Base-by-base conservation (phyloP, 2,113 vertebrate species). In the Thymallus thymallus region DNA sequence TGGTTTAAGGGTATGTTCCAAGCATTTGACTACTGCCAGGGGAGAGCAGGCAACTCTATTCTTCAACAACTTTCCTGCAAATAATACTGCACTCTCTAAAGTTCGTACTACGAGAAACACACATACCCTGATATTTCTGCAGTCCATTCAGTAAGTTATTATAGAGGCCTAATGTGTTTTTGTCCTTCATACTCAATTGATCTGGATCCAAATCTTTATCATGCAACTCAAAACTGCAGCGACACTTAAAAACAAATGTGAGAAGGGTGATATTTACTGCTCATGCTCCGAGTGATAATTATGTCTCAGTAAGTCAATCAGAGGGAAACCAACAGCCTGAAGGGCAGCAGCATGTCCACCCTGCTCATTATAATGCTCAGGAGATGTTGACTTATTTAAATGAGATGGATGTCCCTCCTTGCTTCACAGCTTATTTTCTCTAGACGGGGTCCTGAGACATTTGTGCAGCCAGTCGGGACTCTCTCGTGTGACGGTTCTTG, bases 351-450 rank as follows among this genome's bases (percentile, higher is more conserved):
- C 1, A 60, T 61, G 73, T 79, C 76, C 76, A 13, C 70, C 72
- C 71, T 78, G 63, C 18, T 4, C 69, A 74, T 80, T 69, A 32
- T 77, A 82, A 77, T 74, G 70, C 71, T 75, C 71, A 29, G 35
- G 35, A 41, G 81, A 72, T 77, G 72, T 72, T 77, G 85, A 80
- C 74, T 88, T 74, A 83, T 90, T 89, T 79, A 88, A 84, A 87
- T 85, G 75, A 84, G 80, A 86, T 72, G 41, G 77, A 77, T 82
- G 68, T 68, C 77, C 45, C 62, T 75, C 71, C 35, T 63, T 72
- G 78, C 66, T 68, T 12, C 24, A 29, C 23, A n/a, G 9, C 35
- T 41, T 41, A 41, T 41, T 12, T 41, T 41, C 35, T 41, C 35
- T 9, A 41, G 35, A 10, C 9, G 69, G 58, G 22, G 70, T 80